Evolutionary conservation across 2,113 vertebrate genomes (phyloP), one percentile per base, ranked within the genome.

Genomic region (Emydura subglobosa): DNA sequence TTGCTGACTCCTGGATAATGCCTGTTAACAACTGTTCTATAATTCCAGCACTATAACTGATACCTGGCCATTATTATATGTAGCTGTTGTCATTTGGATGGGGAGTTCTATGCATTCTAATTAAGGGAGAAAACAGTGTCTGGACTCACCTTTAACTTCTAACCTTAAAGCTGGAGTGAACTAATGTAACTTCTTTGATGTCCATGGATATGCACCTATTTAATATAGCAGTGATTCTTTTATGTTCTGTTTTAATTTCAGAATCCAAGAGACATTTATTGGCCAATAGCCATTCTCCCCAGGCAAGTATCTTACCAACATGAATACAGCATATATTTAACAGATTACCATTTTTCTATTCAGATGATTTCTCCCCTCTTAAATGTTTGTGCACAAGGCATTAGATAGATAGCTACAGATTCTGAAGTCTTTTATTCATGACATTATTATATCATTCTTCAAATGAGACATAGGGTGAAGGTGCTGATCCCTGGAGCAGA

Each of bases 1-100:
- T 96, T 95, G 93, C 97, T 96, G 94, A 92, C 94, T 97, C 87
- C 54, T 61, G 85, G 95, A 97, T 97, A 97, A 97, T 85, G 95
- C 97, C 95, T 91, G 80, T 91, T 97, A 89, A 74, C 55, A 96
- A 61, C 86, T 88, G 95, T 89, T 88, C 86, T 89, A 54, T 68
- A 92, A 87, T 95, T 97, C 97, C 86, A 96, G 85, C 29, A 81
- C 83, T 95, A 88, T 31, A 95, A 91, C 49, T 13, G 50, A 93
- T 97, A 96, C 95, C 96, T 96, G 91, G 54, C 21, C 47, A 85
- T 89, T 88, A 81, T 83, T 68, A 57, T 12, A 85, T 0, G 0
- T 44, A 74, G n/a, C 80, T 42, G 27, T 85, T n/a, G 6, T 55
- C 78, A 86, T 86, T 85, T 59, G 65, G 13, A 81, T 22, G 21